A percentile compares a stretch with the other conserved stretches of the same genome.
Conservation (phyloP, 1,140 invertebrate genomes). For the Scaptomyza montana region DNA sequence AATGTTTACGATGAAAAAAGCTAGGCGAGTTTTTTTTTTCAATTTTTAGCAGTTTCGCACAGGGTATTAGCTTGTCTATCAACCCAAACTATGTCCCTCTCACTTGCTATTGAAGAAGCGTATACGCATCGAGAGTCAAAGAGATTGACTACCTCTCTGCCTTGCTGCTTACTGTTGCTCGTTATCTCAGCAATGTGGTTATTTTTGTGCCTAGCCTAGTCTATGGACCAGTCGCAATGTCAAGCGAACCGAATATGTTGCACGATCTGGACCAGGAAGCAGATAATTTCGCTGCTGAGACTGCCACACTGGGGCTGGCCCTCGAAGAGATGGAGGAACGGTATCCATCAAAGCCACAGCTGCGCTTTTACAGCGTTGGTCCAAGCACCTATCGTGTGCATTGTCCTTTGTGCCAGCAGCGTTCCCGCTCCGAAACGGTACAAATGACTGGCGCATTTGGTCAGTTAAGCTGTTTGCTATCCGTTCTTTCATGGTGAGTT, state of each 20-base stretch:
- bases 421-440: constrained; percentile 62
- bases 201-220: constrained; percentile 9
- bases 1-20: no score
- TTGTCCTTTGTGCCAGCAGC: constrained; percentile 69
- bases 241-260: constrained; percentile 56
- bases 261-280: constrained; percentile 50
- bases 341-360: constrained; percentile 50
- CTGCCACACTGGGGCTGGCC: constrained; percentile 43
- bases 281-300: constrained; percentile 49
- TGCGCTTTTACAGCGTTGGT: constrained; percentile 71
- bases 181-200: background rate
- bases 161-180: background rate
- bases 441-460: constrained; percentile 67
- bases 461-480: constrained; percentile 71
- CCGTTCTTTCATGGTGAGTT: constrained; percentile 68
- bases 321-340: constrained; percentile 24
- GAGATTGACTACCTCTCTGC: background rate
- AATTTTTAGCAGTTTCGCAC: no score
- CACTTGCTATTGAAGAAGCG: constrained; percentile 11
- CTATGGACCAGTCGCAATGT: constrained; percentile 55
- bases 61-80: background rate
- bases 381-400: constrained; percentile 63
- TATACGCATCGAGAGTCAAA: background rate
- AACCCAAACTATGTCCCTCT: background rate
- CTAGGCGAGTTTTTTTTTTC: no score